These are phyloP conservation scores for Uropsilus gracilis DNA, from an alignment of 2,113 vertebrate species.

Conservation along the genomic window DNA sequence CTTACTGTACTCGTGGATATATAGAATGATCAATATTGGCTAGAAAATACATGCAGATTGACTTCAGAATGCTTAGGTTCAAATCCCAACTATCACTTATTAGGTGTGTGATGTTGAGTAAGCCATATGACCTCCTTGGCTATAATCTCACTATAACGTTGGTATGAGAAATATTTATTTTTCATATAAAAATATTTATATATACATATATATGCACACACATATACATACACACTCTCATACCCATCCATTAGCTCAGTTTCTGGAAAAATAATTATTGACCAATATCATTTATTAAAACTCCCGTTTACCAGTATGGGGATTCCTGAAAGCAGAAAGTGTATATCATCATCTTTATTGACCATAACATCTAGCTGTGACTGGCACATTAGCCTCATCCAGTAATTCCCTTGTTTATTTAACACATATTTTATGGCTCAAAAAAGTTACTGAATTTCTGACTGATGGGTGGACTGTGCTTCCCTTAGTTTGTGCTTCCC, in stretches of 20 bases:
- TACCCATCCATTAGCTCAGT: too few relatives aligned
- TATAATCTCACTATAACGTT: neutral
- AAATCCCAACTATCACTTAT: neutral
- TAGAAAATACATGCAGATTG: neutral
- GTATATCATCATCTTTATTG: neutral
- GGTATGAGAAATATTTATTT: constrained; percentile 13
- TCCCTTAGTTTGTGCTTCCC: neutral
- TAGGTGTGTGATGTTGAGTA: neutral
- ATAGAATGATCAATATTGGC: neutral
- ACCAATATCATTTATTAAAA: neutral
- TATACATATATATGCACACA: too few relatives aligned
- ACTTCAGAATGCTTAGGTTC: neutral
- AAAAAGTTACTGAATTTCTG: neutral
- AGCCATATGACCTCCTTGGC: neutral
- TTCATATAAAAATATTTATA: too few relatives aligned
- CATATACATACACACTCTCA: too few relatives aligned
- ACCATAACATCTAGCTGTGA: neutral
- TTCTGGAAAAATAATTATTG: neutral
- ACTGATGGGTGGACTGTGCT: neutral
- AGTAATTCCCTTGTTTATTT: neutral
- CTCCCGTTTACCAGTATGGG: neutral
- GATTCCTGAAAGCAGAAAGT: neutral
- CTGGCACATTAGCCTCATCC: neutral
- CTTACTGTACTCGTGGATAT: neutral
- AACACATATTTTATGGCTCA: neutral